phyloP scores from a whole-genome alignment of 2,113 vertebrate species.

The Laterallus jamaicensis region DNA sequence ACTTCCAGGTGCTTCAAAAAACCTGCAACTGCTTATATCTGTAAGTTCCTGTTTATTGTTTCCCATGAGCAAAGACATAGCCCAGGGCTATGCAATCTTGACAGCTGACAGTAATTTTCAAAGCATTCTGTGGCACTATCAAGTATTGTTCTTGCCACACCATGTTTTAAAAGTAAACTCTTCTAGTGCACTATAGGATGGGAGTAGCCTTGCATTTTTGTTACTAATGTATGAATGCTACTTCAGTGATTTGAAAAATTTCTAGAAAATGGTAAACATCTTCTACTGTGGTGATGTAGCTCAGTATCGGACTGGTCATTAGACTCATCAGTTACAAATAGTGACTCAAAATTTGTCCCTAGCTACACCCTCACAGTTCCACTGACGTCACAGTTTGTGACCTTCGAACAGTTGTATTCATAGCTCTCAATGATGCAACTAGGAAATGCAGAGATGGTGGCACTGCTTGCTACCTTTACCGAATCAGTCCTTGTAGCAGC shows the following conservation, averaged over 20 bases:
- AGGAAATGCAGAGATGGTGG: neutral
- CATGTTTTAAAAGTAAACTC: neutral
- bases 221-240: neutral
- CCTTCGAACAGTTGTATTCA: neutral
- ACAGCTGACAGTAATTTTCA: neutral
- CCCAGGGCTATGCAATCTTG: neutral
- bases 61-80: neutral
- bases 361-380: slow-evolving; percentile 16
- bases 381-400: neutral
- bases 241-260: neutral
- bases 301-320: neutral
- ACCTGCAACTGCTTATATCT: neutral
- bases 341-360: slow-evolving; percentile 47
- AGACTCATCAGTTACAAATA: slow-evolving; percentile 14
- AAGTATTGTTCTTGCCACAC: neutral
- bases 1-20: neutral
- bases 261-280: neutral
- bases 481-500: neutral
- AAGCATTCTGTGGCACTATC: neutral
- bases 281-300: neutral
- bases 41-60: neutral
- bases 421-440: neutral
- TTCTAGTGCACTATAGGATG: neutral
- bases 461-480: neutral
- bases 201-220: neutral